phyloP scores from a whole-genome alignment of 1,140 invertebrate genomes.

The Drosophila melanica region DNA sequence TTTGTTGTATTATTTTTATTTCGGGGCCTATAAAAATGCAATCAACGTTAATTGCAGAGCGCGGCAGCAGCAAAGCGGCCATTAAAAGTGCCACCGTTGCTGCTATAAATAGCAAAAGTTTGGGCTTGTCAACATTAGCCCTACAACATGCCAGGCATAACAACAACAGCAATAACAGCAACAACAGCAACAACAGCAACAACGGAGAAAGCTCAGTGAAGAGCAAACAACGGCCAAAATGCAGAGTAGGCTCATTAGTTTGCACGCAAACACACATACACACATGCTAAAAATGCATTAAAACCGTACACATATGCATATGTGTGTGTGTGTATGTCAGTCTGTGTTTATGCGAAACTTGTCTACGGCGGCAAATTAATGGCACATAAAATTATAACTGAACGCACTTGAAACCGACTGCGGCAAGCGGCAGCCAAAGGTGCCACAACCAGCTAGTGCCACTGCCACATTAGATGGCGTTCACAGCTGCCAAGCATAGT shows the following conservation, averaged over 20 bases:
- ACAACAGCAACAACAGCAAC: slow-evolving; percentile 10
- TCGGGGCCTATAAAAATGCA: slow-evolving; percentile 65
- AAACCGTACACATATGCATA: slow-evolving; percentile 33
- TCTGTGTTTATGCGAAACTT: slow-evolving; percentile 23
- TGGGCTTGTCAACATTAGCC: slow-evolving; percentile 50
- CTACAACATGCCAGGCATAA: slow-evolving; percentile 25
- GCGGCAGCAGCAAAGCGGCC: slow-evolving; percentile 37
- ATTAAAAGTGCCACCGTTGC: slow-evolving; percentile 54
- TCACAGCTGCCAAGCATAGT: slow-evolving; percentile 53
- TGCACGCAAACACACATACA: slow-evolving; percentile 21
- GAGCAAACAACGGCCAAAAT: slow-evolving; percentile 21
- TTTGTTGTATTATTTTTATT: slow-evolving; percentile 9
- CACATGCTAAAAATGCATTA: slow-evolving; percentile 50
- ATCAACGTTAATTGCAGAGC: slow-evolving; percentile 69
- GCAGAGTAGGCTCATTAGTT: slow-evolving; percentile 67
- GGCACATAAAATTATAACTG: slow-evolving; percentile 79
- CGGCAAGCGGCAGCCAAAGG: slow-evolving; percentile 28
- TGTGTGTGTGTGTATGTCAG: neutral
- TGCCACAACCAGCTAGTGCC: slow-evolving; percentile 18
- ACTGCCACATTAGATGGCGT: slow-evolving; percentile 54
- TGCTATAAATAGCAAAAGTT: slow-evolving; percentile 49
- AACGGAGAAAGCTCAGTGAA: neutral
- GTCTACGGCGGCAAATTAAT: slow-evolving; percentile 72
- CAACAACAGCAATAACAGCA: slow-evolving; percentile 26
- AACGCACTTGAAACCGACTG: slow-evolving; percentile 68